Evolutionary conservation across 2,888 invertebrate species (phyloP).

Genomic region (Orchesellides sinensis): DNA sequence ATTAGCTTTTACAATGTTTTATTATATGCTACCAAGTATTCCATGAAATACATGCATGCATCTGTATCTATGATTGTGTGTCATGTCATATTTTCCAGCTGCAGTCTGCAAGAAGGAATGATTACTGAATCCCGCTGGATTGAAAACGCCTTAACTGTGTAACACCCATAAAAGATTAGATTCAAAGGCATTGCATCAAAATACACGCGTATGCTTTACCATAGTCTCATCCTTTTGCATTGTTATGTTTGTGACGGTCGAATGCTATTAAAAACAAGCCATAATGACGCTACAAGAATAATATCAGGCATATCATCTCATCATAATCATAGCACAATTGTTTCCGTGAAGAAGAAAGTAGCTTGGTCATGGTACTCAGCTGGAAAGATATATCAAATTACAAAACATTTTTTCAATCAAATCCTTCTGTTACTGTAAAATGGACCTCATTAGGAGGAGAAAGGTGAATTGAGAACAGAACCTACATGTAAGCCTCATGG

Average conservation of each 20-base stretch:
- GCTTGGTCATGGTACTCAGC: conserved; percentile 60
- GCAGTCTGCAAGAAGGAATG: background rate
- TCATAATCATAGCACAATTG: conserved; percentile 43
- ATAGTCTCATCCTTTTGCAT: too few species aligned
- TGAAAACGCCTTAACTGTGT: too few species aligned
- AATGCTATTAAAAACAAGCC: background rate
- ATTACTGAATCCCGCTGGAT: background rate
- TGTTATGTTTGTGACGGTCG: too few species aligned
- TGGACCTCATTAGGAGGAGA: conserved; percentile 33
- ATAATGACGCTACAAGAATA: conserved; percentile 50
- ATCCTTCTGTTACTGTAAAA: conserved; percentile 18
- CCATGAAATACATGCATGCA: background rate
- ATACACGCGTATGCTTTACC: too few species aligned
- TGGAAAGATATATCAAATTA: conserved; percentile 53
- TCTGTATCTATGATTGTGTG: background rate
- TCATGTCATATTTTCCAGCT: background rate
- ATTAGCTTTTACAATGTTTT: background rate
- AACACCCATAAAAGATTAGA: too few species aligned
- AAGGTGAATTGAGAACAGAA: background rate
- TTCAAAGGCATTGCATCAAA: background rate
- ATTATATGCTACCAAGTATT: background rate
- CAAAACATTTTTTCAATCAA: conserved; percentile 51
- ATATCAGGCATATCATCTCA: conserved; percentile 18
- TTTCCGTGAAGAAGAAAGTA: conserved; percentile 37
- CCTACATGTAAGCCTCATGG: background rate